Evolutionary conservation across 2,113 vertebrate species (phyloP), one percentile per base, ranked within the genome.

Genomic region (Sturnira hondurensis): DNA sequence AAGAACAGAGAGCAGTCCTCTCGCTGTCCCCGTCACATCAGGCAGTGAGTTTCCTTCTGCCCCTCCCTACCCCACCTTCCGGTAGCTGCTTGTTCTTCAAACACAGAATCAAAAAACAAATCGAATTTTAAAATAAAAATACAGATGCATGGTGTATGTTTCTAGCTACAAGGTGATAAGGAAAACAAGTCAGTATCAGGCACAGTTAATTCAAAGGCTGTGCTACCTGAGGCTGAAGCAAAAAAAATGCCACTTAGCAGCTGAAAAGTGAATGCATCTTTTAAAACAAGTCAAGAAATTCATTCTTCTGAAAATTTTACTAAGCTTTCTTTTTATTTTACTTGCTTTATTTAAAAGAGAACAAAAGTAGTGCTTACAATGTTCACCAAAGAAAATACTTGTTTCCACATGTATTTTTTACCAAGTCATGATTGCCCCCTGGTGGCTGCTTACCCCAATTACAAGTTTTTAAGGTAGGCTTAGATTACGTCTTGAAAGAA

Each of bases 391-490:
- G 58, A 71, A 76, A 96, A 92, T 50, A 7, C 8, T 41, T 78
- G 3, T 0, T 22, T 31, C 47, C 47, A 63, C 28, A 16, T 7
- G 4, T 43, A 17, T 36, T 67, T 89, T 94, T 70, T 77, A 86
- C 54, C 38, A 93, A 61, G 70, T 50, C 5, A 1, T 41, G 71
- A 15, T 81, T 96, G 80, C 93, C 96, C 84, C 28, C 93, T 94
- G 13, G 77, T 95, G 95, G 93, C 61, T 16, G 0, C n/a, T 89
- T 94, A 93, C 88, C 96, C 89, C 41, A 67, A 50, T 33, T 74
- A 73, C 86, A 94, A 52, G 50, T 7, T 43, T 68, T 76, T n/a
- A 26, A 61, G n/a, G 54, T 36, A 80, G 28, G 17, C 38, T 70
- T 41, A 43, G 22, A 33, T 33, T 52, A 54, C 11, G 10, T 58